Base-by-base conservation (phyloP, 2,113 vertebrate species). In the Toxotes chatareus region DNA sequence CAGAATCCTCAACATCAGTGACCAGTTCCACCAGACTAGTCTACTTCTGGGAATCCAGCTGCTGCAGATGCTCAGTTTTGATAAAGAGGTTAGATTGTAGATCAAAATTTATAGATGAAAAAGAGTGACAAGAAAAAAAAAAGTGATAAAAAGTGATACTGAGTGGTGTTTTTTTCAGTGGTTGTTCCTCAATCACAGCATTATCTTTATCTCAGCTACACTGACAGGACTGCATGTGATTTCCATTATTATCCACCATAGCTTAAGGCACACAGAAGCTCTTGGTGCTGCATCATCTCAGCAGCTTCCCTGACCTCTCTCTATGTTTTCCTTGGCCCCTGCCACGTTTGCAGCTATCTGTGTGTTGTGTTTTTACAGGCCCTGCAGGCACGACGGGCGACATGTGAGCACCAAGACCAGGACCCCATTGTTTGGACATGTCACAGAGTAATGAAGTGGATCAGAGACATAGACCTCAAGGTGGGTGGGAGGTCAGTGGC, bases 361-460 rank as follows among this genome's bases (percentile, higher is more conserved):
- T 66, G 8, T 77, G 32, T 75, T 88, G 44, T 85, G 40, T 70
- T 82, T 79, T 85, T 16, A 3, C 83, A 97, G 96, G 90, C 86
- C 44, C 93, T 97, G 80, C 95, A 95, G 90, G 88, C 93, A 17
- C 92, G 95, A 32, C 92, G 95, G 40, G 87, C 92, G 60, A 95
- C 95, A 68, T 97, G 96, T 7, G 96, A 97, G 88, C 94, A 93
- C 1, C 94, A 95, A 85, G 93, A 96, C 88, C 53, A 70, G 4
- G 96, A 97, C 80, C 95, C 95, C 0, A 86, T 97, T 76, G 96
- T 97, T 78, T 97, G 96, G 96, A 97, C 96, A 68, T 95, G 95
- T 90, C 96, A 96, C 84, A 83, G 96, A 59, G 96, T 97, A 75
- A 96, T 96, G 87, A 96, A 96, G 79, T 97, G 96, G 96, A 93